Evolutionary conservation across 2,888 invertebrate genomes (phyloP), one percentile per base, ranked within the genome.

Genomic region (Cylloceria caligata): DNA sequence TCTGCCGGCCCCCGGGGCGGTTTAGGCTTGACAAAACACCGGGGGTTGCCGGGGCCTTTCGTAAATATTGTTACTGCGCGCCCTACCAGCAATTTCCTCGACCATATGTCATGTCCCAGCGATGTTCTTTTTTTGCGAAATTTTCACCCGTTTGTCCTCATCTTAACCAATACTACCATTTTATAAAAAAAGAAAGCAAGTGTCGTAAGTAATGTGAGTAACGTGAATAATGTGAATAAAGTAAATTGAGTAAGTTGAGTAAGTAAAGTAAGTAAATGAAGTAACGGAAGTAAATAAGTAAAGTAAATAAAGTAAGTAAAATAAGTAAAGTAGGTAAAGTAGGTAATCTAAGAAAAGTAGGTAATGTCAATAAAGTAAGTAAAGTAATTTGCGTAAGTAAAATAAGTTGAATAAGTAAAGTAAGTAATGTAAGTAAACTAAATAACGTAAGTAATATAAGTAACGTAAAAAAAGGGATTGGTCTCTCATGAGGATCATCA

Each of bases 31-130:
- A 90, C 92, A 92, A 92, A 92, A 92, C 92, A 92, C 85, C 86
- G 85, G 88, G 90, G 90, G 90, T 87, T 87, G 88, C 86, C 84
- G 82, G 85, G 86, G 87, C 88, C 91, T 91, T 92, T 88, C 85
- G 91, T 92, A 92, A 92, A 92, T 92, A 92, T 92, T 92, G 90
- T 92, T 92, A 92, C 92, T 90, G 84, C 86, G 71, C 88, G 86
- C 88, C 91, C 91, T 87, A 88, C 86, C 88, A 88, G 90, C 92
- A 92, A 92, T 92, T 92, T 91, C 83, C 88, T 81, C 78, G 77
- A 89, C 92, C 92, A 92, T 92, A 92, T 92, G 92, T 90, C 90
- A 89, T 65, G 65, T 49, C 72, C 52, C 47, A 52, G 57, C 83
- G 86, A 73, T 86, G 84, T 62, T 84, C 84, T 84, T 83, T 85